A percentile compares a stretch with the other conserved stretches of the same genome.
These are phyloP conservation scores for Polylopha cassiicola DNA, from an alignment of 2,888 invertebrate species.

Conservation along the genomic window DNA sequence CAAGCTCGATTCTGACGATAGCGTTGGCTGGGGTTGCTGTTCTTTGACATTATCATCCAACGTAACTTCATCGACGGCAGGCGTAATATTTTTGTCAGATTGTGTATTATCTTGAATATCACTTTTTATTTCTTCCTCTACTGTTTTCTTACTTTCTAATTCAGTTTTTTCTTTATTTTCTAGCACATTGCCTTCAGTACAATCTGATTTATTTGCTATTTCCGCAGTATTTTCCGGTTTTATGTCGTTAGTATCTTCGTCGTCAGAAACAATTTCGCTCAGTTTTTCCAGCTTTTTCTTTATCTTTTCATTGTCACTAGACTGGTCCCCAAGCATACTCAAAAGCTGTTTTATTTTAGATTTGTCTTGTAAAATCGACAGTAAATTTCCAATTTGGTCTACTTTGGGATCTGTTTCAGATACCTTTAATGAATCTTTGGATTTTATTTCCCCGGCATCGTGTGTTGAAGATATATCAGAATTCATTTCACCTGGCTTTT, in stretches of 20 bases:
- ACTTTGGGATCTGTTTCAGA: constrained; percentile 31
- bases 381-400: constrained; percentile 50
- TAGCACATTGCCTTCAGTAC: no score
- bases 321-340: constrained; percentile 54
- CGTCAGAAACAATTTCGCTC: constrained; percentile 74
- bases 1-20: constrained; percentile 4
- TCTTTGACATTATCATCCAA: constrained; percentile 8
- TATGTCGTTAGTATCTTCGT: constrained; percentile 45
- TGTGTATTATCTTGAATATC: constrained; percentile 16
- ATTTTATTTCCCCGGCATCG: constrained; percentile 28
- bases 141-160: constrained; percentile 14
- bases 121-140: constrained; percentile 13
- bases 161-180: constrained; percentile 18
- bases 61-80: constrained; percentile 6
- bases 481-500: constrained; percentile 42
- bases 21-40: constrained; percentile 4
- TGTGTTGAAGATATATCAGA: constrained; percentile 48
- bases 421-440: constrained; percentile 31
- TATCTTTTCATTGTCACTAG: constrained; percentile 67
- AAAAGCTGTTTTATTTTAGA: constrained; percentile 70
- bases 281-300: constrained; percentile 77
- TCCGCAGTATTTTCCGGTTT: constrained; percentile 7
- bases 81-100: background rate
- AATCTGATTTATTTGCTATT: no score
- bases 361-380: constrained; percentile 65